Conservation (phyloP, 2,797 vertebrate species). For the Centropyge bicolor region DNA sequence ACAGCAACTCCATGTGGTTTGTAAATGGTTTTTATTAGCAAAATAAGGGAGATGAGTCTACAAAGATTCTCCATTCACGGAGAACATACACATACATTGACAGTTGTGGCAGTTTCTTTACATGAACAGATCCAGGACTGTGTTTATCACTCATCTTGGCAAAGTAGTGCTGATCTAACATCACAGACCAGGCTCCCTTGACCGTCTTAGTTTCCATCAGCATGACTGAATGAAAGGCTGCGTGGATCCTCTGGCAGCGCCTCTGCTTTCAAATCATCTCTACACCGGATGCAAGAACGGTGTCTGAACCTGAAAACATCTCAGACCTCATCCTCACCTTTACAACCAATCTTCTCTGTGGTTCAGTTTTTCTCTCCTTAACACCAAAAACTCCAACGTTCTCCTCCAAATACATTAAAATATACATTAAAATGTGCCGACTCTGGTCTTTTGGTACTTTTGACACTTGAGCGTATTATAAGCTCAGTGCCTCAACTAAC, state of each 20-base stretch:
- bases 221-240: constrained; percentile 32
- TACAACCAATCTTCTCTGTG: constrained; percentile 37
- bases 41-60: constrained; percentile 89
- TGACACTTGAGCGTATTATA: constrained; percentile 54
- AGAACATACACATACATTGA: constrained; percentile 78
- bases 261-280: constrained; percentile 13
- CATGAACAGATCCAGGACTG: constrained; percentile 60
- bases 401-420: constrained; percentile 75
- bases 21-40: constrained; percentile 90
- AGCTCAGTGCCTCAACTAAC: constrained; percentile 57
- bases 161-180: constrained; percentile 54
- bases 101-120: constrained; percentile 80
- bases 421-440: constrained; percentile 77
- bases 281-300: constrained; percentile 25
- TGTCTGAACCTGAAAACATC: constrained; percentile 31
- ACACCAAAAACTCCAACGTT: constrained; percentile 38
- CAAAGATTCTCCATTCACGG: constrained; percentile 82
- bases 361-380: constrained; percentile 32
- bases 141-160: constrained; percentile 52
- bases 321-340: constrained; percentile 40
- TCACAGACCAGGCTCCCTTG: constrained; percentile 45
- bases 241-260: constrained; percentile 5
- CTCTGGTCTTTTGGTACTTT: constrained; percentile 61
- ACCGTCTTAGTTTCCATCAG: constrained; percentile 19
- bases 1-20: constrained; percentile 58